Evolutionary conservation across 2,113 vertebrate species (phyloP), one percentile per base, ranked within the genome.

Genomic region (Acanthisitta chloris): DNA sequence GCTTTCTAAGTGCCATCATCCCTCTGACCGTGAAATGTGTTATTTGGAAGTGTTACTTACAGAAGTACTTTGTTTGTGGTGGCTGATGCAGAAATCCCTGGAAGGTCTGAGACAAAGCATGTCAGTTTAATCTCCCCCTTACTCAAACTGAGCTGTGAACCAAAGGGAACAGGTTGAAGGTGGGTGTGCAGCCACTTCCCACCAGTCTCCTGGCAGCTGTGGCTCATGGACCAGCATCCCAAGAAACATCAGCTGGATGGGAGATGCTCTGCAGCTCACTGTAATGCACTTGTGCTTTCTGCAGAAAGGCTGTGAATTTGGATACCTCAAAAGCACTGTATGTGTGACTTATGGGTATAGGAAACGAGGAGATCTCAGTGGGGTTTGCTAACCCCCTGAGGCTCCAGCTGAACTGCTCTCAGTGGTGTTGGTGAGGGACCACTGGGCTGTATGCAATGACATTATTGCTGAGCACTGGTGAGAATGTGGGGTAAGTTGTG

Each of bases 21-120:
- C 49, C 70, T 57, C 42, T 45, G 67, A 9, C 13, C 0, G 0
- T 8, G 62, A 66, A 34, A 19, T 1, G 6, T 7, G 1, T 49
- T 42, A 17, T 48, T 64, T 57, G 78, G 51, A 57, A 52, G 15
- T 33, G 51, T 61, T 33, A 5, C 81, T 84, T 5, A 6, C 36
- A 14, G 64, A 59, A 84, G 64, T 1, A 5, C 55, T 64, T 71
- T 43, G 45, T 62, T 76, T 26, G 57, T 58, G 72, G 59, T 3
- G 10, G 74, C 71, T 3, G 10, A 24, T 40, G 31, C 69, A 54
- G 81, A 34, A 79, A 34, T 46, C 73, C 72, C 61, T 66, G 65
- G 48, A 31, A 92, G 83, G 57, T 55, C 49, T 72, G 83, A 79
- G 87, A 66, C 70, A 64, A 94, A 40, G 17, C 5, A 2, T 12